phyloP scores from a whole-genome alignment of 1,140 invertebrate species.

The Sarcophaga bullata region DNA sequence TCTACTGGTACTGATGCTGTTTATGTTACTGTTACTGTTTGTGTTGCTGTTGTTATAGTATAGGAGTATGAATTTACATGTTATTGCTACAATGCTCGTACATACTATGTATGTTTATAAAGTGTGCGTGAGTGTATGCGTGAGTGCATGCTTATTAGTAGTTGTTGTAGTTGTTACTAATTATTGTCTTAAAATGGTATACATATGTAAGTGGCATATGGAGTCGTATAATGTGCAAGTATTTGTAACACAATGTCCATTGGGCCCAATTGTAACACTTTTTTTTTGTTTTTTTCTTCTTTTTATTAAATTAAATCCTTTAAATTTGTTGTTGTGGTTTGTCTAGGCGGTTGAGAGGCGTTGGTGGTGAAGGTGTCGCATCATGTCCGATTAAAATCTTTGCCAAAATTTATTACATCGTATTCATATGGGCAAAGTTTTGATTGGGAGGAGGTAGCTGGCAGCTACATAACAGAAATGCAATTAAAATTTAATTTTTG shows the following conservation, averaged over 20 bases:
- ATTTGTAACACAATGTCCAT: not conserved
- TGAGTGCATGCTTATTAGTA: not conserved
- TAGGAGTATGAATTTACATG: not conserved
- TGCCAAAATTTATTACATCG: not conserved
- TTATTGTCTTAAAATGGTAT: no score
- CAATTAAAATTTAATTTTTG: slow-evolving; percentile 11
- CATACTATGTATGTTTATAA: no score
- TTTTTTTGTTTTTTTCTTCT: no score
- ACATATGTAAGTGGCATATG: not conserved
- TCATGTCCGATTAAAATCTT: slow-evolving; percentile 16
- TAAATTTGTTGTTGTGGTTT: not conserved
- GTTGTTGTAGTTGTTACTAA: no score
- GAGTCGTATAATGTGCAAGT: not conserved
- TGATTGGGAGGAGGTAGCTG: slow-evolving; percentile 6
- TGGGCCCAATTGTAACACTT: not conserved
- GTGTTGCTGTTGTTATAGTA: not conserved
- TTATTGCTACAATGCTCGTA: not conserved
- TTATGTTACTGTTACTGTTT: not conserved
- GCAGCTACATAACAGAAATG: not conserved
- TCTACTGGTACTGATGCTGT: no score
- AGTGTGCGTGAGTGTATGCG: not conserved
- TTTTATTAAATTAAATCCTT: not conserved
- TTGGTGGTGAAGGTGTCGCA: no score
- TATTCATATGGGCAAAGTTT: not conserved
- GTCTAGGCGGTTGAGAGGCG: no score